phyloP scores from a whole-genome alignment of 92 coral and sea anemone species.

The Zoanthus gigantus region DNA sequence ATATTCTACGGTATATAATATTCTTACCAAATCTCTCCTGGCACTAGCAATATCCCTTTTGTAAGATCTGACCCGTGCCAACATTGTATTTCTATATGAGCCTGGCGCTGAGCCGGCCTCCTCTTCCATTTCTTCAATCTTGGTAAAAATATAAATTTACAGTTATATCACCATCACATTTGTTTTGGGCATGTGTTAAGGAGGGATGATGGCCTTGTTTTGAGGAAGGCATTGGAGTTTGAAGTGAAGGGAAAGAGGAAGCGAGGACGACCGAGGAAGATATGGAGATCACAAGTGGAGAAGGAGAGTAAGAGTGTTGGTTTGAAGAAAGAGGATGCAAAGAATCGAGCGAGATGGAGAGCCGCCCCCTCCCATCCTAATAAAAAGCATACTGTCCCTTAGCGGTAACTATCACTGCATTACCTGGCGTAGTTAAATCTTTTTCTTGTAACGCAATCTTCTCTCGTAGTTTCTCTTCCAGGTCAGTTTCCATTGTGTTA shows the following conservation, averaged over 20 bases:
- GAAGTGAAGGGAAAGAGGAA: too few relatives aligned
- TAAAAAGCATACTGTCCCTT: too few relatives aligned
- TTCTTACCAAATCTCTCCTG: conserved; percentile 84
- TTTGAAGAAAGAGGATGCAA: too few relatives aligned
- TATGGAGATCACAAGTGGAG: too few relatives aligned
- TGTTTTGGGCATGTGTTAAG: too few relatives aligned
- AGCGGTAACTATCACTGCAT: not conserved
- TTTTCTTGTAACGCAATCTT: conserved; percentile 84
- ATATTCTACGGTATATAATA: not conserved
- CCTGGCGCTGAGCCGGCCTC: conserved; percentile 93
- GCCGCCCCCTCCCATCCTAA: too few relatives aligned
- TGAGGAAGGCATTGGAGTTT: too few relatives aligned
- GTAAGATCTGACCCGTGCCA: conserved; percentile 77
- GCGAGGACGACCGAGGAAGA: too few relatives aligned
- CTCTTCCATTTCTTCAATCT: conserved; percentile 98
- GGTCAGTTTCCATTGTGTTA: conserved; percentile 75
- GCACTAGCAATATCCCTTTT: conserved; percentile 85
- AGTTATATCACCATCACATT: too few relatives aligned
- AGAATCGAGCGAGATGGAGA: too few relatives aligned
- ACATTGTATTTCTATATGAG: conserved; percentile 86
- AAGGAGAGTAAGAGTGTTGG: too few relatives aligned
- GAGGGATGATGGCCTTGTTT: too few relatives aligned
- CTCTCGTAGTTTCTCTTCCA: conserved; percentile 85
- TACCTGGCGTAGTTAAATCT: conserved; percentile 67
- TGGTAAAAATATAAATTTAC: not conserved